Evolutionary conservation across 2,888 invertebrate genomes (phyloP), one percentile per base, ranked within the genome.

Genomic region (Dorcus hopei): DNA sequence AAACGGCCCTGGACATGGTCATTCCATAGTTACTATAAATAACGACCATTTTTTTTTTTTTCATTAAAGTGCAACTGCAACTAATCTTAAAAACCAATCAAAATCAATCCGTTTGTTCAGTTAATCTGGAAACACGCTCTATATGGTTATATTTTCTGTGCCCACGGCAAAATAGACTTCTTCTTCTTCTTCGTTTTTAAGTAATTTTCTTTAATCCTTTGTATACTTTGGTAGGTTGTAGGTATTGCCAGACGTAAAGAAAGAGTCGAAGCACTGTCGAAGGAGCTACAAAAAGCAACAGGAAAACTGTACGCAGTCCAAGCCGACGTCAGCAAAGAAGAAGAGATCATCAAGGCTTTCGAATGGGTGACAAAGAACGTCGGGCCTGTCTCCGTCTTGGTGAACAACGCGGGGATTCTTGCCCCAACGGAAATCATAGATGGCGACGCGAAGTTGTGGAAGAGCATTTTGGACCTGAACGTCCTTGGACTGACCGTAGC

Each of bases 401-500:
- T 54, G 19, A 54, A 54, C 41, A 54, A 54, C 39, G 54, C 54
- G 40, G 48, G 54, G 9, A 43, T 49, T 16, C 40, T 49, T 38
- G 38, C 38, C 9, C 40, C 47, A 38, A 26, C 26, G 19, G 38
- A 23, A 4, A 19, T 51, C 4, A n/a, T 51, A 14, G 39, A 59
- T 33, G 59, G 59, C 19, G 47, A 59, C 16, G 40, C 49, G 9
- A 19, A 52, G 7, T 11, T 41, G 9, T 52, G 52, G 52, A 55
- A 52, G 19, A 14, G 40, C 40, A 38, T 56, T 33, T 16, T 59
- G 3, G 55, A 59, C 38, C 38, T 49, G 5, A 59, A 59, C 43
- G 19, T 59, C 9, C 41, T 52, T 23, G 55, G 50, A 9, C 14
- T 43, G 3, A 49, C 49, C 3, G 2, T 59, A 4, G 55, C 55